Percentiles rank a stretch among this genome's conserved stretches.
phyloP scores from a whole-genome alignment of 2,113 vertebrate genomes.

The Ictidomys tridecemlineatus region DNA sequence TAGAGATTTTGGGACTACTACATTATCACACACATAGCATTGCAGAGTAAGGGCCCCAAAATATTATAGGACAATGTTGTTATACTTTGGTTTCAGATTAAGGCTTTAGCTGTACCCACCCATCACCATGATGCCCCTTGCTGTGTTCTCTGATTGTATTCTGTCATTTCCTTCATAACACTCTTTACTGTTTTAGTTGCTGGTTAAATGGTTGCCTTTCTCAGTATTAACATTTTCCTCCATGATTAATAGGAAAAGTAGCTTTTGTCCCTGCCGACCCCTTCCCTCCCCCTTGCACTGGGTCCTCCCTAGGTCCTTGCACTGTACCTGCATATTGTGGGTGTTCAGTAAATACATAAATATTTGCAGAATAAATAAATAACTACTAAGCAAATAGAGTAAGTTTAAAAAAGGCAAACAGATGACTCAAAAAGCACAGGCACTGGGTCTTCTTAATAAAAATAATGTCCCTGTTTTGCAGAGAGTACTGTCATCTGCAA shows the following conservation, averaged over 20 bases:
- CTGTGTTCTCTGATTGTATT: not conserved
- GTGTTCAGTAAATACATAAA: not conserved
- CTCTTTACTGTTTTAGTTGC: not conserved
- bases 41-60: not conserved
- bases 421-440: not conserved
- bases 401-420: not conserved
- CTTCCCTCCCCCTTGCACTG: fast-evolving
- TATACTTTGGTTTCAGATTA: not conserved
- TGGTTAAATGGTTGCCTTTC: not conserved
- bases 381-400: not conserved
- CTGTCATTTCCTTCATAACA: not conserved
- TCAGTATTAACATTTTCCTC: not conserved
- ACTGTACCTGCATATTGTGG: not conserved
- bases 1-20: no score
- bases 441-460: not conserved
- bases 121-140: not conserved
- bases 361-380: constrained; percentile 36
- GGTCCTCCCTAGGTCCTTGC: not conserved
- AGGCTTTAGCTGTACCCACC: not conserved
- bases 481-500: not conserved
- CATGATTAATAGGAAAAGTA: not conserved
- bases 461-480: not conserved
- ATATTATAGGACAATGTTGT: not conserved
- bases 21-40: not conserved
- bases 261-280: not conserved